A percentile compares a stretch with the other conserved stretches of the same genome.
These are phyloP conservation scores for Fistularia tabacaria DNA, from an alignment of 2,797 vertebrate genomes.

Conservation along the genomic window DNA sequence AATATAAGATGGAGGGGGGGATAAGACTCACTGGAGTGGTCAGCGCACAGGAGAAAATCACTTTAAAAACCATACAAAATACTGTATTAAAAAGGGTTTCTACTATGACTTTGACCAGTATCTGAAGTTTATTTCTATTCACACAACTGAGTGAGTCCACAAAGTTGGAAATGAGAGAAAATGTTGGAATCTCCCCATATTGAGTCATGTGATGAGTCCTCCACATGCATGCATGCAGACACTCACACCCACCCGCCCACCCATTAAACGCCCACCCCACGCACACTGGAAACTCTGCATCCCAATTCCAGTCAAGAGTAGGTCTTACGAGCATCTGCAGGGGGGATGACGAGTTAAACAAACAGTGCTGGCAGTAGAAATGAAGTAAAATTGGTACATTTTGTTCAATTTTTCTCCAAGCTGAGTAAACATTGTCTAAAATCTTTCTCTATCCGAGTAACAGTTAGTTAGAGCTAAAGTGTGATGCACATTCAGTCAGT, in stretches of 20 bases:
- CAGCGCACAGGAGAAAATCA: no score
- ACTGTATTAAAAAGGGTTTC: no score
- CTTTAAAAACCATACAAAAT: no score
- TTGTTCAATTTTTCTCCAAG: slow-evolving; percentile 19
- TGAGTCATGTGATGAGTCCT: slow-evolving; percentile 1
- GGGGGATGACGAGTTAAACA: slow-evolving; percentile 24
- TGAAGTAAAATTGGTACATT: slow-evolving; percentile 8
- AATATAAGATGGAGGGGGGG: no score
- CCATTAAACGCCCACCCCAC: not conserved
- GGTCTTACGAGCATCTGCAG: slow-evolving; percentile 32
- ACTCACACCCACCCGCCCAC: slow-evolving; percentile 1
- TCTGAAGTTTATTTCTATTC: slow-evolving; percentile 4
- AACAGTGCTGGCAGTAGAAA: slow-evolving; percentile 22
- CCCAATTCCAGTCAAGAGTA: slow-evolving; percentile 51
- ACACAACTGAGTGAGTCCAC: not conserved
- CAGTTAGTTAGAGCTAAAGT: not conserved
- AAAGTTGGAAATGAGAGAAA: slow-evolving; percentile 7
- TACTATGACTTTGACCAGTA: not conserved
- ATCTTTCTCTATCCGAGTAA: no score
- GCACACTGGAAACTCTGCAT: slow-evolving; percentile 51
- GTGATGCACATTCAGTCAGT: not conserved
- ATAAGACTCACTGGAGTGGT: no score
- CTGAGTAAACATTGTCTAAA: not conserved
- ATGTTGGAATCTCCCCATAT: not conserved
- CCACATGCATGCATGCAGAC: not conserved